Evolutionary conservation across 2,113 vertebrate species (phyloP).

Genomic region (Prietella phreatophila): DNA sequence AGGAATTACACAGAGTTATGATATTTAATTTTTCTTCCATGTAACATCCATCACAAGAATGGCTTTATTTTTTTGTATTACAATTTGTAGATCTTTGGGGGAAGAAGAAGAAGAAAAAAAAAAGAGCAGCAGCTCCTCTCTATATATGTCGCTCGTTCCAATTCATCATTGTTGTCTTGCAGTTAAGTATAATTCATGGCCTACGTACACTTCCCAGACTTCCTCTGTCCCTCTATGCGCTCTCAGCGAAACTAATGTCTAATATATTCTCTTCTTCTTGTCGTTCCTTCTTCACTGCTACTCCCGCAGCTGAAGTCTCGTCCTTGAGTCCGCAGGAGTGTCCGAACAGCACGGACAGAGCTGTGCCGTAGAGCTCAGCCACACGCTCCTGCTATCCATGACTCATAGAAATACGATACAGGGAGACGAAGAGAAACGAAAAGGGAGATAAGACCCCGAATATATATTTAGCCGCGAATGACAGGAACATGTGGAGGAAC

Average conservation of each 20-base stretch:
- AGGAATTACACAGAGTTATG: not conserved
- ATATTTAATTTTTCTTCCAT: not conserved
- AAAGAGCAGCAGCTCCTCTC: constrained; percentile 2
- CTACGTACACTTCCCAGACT: not conserved
- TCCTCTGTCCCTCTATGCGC: not conserved
- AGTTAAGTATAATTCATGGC: constrained; percentile 6
- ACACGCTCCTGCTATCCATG: constrained; percentile 34
- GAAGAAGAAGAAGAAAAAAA: not conserved
- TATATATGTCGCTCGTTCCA: constrained; percentile 13
- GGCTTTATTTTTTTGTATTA: not conserved
- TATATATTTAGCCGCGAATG: constrained; percentile 69
- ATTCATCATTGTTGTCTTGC: not conserved
- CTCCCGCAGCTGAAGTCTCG: not conserved
- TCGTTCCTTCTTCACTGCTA: not conserved
- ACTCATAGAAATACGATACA: constrained; percentile 50
- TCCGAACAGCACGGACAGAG: constrained; percentile 17
- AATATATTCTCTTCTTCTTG: not conserved
- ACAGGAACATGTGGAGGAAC: constrained; percentile 50
- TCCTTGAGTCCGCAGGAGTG: constrained; percentile 3
- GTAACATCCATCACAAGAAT: constrained; percentile 24
- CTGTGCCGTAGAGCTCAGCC: not conserved
- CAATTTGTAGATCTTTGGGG: constrained; percentile 3
- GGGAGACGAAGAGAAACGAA: constrained; percentile 51
- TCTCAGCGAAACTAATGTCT: not conserved
- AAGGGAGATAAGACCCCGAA: constrained; percentile 59